Evolutionary conservation across 2,888 invertebrate species (phyloP).

Genomic region (Lasioglossum vierecki): DNA sequence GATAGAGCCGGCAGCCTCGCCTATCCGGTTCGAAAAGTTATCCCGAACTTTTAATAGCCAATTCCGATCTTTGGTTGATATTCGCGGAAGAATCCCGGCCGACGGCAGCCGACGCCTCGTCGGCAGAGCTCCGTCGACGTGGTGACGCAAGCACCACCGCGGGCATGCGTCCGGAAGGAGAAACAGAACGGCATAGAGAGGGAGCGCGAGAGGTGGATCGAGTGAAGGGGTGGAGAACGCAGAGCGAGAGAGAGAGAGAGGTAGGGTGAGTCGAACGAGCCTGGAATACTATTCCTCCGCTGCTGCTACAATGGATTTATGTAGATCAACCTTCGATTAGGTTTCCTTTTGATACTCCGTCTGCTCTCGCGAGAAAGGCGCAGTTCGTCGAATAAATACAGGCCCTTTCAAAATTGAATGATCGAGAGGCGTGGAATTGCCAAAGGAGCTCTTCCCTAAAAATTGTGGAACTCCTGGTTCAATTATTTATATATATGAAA

Average conservation of each 20-base stretch:
- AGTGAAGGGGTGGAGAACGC: background rate
- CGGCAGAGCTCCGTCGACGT: background rate
- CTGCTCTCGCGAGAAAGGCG: constrained; percentile 13
- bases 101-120: constrained; percentile 8
- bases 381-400: background rate
- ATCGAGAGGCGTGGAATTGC: background rate
- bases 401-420: background rate
- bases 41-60: constrained; percentile 61
- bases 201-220: background rate
- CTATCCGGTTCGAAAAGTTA: constrained; percentile 50
- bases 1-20: background rate
- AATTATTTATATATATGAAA: no score
- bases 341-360: constrained; percentile 42
- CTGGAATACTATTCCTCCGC: background rate
- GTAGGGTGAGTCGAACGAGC: constrained; percentile 3
- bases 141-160: constrained; percentile 14
- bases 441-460: background rate
- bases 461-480: background rate
- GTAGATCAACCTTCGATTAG: constrained; percentile 46
- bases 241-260: background rate
- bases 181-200: background rate
- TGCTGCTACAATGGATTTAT: constrained; percentile 45
- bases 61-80: constrained; percentile 64
- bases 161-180: constrained; percentile 13
- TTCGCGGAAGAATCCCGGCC: constrained; percentile 41